Percentiles rank a stretch among this genome's conserved stretches.
Conservation (phyloP, 2,113 vertebrate species). For the Vulpes ferrilata region DNA sequence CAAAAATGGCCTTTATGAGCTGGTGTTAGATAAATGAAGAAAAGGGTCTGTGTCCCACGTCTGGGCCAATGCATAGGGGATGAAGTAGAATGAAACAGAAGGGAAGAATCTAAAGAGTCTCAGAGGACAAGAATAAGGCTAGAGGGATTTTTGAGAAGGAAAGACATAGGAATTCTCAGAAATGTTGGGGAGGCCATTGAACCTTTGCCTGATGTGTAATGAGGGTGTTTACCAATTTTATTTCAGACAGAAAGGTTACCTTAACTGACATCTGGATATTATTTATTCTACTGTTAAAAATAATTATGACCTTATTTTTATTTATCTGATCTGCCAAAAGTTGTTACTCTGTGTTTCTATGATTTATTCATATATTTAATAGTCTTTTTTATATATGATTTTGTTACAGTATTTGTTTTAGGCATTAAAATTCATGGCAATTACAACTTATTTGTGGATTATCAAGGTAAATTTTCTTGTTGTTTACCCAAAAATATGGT, state of each 20-base stretch:
- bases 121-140: neutral
- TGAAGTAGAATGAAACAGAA: neutral
- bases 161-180: neutral
- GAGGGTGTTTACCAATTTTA: neutral
- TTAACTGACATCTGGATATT: slow-evolving; percentile 15
- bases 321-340: neutral
- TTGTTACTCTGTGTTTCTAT: neutral
- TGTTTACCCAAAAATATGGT: neutral
- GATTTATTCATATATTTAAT: neutral
- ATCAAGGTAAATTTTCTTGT: neutral
- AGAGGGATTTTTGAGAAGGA: neutral
- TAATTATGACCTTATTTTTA: neutral
- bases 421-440: neutral
- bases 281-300: slow-evolving; percentile 49
- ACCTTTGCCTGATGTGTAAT: neutral
- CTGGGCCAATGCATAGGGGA: neutral
- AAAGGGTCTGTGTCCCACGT: neutral
- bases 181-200: neutral
- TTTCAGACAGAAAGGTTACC: slow-evolving; percentile 46
- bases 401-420: neutral
- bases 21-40: neutral
- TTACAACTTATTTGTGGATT: neutral
- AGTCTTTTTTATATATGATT: neutral
- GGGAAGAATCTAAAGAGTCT: neutral
- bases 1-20: neutral